These are phyloP conservation scores for Oriolus oriolus DNA, from an alignment of 2,113 vertebrate species.

Conservation along the genomic window DNA sequence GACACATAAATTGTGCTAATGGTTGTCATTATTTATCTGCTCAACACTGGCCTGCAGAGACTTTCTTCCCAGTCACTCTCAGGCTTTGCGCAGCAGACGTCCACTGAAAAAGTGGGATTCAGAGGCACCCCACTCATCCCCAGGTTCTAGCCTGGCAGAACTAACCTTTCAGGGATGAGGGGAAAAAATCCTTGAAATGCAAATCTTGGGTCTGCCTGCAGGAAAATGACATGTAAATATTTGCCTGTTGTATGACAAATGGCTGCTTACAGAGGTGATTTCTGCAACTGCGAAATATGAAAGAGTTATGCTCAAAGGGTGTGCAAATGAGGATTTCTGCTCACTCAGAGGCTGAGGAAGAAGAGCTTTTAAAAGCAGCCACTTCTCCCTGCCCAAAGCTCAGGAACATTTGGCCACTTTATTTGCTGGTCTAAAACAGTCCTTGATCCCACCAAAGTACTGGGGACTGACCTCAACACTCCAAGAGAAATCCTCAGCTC, in stretches of 20 bases:
- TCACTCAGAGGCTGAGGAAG: not conserved
- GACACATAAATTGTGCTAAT: not conserved
- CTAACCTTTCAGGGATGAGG: not conserved
- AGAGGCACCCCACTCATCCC: not conserved
- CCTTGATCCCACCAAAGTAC: not conserved
- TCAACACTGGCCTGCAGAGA: not conserved
- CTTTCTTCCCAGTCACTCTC: not conserved
- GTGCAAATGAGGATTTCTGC: not conserved
- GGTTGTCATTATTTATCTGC: not conserved
- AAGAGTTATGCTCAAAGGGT: not conserved
- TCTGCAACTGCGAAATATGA: not conserved
- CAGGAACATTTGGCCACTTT: not conserved
- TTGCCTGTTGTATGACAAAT: not conserved
- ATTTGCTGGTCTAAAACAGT: not conserved
- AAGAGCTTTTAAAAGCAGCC: not conserved
- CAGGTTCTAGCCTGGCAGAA: not conserved
- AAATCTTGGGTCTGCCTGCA: not conserved
- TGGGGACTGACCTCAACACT: not conserved
- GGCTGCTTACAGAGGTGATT: not conserved
- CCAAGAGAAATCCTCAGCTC: not conserved
- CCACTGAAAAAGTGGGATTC: not conserved
- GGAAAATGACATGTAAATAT: not conserved
- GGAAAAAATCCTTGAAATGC: not conserved
- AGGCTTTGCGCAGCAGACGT: not conserved
- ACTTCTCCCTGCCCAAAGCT: not conserved